These are phyloP conservation scores for Chitala chitala DNA, from an alignment of 2,113 vertebrate species.

Conservation along the genomic window DNA sequence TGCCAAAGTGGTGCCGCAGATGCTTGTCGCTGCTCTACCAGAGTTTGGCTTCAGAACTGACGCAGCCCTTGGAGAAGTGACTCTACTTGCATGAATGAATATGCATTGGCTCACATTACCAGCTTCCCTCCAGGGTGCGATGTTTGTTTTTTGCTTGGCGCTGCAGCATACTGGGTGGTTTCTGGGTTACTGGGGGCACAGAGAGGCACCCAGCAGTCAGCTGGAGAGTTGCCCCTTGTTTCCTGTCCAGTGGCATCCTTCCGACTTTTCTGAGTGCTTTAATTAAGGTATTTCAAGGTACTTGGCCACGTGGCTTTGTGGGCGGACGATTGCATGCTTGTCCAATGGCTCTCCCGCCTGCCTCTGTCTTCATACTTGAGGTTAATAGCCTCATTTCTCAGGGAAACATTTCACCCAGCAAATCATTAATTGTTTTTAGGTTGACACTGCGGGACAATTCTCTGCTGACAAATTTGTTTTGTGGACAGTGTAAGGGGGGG, in stretches of 20 bases:
- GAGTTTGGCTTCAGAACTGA: no score
- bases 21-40: no score
- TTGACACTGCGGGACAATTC: neutral
- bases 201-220: neutral
- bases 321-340: neutral
- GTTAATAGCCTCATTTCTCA: neutral
- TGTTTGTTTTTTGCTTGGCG: neutral
- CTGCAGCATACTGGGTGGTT: neutral
- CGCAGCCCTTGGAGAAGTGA: no score
- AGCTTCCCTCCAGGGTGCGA: no score
- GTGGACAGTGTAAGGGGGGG: no score
- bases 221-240: neutral
- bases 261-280: neutral
- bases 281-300: neutral
- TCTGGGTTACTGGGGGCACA: neutral
- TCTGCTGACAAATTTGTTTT: neutral
- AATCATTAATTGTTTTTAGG: constrained; percentile 9
- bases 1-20: no score
- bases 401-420: neutral
- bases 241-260: neutral
- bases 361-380: neutral
- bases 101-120: neutral
- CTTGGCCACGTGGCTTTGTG: neutral
- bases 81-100: no score
- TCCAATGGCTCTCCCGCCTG: neutral